Conservation (phyloP, 1,140 invertebrate genomes). For the Anthonomus grandis region DNA sequence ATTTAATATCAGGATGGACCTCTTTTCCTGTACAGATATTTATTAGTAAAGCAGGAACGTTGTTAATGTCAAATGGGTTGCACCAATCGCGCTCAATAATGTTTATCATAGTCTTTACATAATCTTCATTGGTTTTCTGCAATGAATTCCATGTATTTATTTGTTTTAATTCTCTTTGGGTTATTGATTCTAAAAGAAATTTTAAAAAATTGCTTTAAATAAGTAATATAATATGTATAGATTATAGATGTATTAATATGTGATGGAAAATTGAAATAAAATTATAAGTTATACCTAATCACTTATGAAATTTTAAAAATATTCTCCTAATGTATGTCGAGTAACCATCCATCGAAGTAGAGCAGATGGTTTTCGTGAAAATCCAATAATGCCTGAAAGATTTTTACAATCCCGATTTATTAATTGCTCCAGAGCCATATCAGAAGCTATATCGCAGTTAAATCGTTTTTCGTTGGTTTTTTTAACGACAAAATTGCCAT, state of each 20-base stretch:
- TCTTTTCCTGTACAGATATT: constrained; percentile 12
- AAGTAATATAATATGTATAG: background rate
- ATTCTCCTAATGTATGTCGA: background rate
- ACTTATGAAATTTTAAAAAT: background rate
- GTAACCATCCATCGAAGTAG: background rate
- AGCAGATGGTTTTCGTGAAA: background rate
- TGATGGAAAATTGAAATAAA: background rate
- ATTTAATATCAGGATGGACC: constrained; percentile 1
- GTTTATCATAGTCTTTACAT: constrained; percentile 3
- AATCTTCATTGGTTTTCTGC: constrained; percentile 1
- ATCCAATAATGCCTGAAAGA: background rate
- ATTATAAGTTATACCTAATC: background rate
- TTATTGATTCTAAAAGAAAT: too few relatives aligned
- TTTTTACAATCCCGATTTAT: background rate
- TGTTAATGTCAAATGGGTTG: constrained; percentile 8
- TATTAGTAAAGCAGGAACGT: constrained; percentile 1
- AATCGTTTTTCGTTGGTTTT: constrained; percentile 12
- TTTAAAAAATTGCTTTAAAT: background rate
- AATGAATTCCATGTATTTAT: too few relatives aligned
- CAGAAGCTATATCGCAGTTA: constrained; percentile 2
- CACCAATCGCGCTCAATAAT: constrained; percentile 11
- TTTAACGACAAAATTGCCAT: constrained; percentile 17
- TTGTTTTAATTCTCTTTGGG: too few relatives aligned
- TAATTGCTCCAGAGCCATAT: background rate
- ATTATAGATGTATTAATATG: background rate